A percentile compares a stretch with the other conserved stretches of the same genome.
These are phyloP conservation scores for Turdus rufiventris DNA, from an alignment of 2,113 vertebrate species.

Conservation along the genomic window DNA sequence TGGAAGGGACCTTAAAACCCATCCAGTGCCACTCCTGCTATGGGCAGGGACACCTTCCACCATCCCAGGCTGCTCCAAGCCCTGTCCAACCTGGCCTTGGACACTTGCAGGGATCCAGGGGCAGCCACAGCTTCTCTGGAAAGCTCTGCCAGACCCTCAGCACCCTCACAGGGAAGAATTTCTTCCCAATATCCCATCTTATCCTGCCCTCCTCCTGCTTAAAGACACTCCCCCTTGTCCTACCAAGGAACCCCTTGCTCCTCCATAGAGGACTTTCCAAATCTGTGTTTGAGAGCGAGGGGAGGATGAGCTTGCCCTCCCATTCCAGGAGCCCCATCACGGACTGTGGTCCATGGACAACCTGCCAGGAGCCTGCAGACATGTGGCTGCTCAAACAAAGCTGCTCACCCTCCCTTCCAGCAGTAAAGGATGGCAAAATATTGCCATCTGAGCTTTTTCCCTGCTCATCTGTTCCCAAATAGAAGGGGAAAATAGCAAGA, in stretches of 20 bases:
- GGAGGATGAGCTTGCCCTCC: not conserved
- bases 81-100: fast-evolving
- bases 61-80: fast-evolving
- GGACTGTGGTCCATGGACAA: fast-evolving
- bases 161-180: fast-evolving
- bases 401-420: not conserved
- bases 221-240: not conserved
- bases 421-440: not conserved
- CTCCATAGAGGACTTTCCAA: not conserved
- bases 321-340: not conserved
- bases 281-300: not conserved
- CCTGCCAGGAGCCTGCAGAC: not conserved
- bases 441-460: not conserved
- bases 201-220: not conserved
- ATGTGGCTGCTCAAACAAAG: not conserved
- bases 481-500: not conserved
- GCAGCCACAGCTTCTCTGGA: not conserved
- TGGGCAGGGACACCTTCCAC: not conserved
- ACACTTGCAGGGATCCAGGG: not conserved
- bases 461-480: not conserved
- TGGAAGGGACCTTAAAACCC: not conserved
- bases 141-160: fast-evolving
- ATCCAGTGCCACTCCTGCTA: fast-evolving
- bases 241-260: not conserved
- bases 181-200: not conserved